Conservation (phyloP, 1,140 invertebrate species). For the Vanessa tameamea region DNA sequence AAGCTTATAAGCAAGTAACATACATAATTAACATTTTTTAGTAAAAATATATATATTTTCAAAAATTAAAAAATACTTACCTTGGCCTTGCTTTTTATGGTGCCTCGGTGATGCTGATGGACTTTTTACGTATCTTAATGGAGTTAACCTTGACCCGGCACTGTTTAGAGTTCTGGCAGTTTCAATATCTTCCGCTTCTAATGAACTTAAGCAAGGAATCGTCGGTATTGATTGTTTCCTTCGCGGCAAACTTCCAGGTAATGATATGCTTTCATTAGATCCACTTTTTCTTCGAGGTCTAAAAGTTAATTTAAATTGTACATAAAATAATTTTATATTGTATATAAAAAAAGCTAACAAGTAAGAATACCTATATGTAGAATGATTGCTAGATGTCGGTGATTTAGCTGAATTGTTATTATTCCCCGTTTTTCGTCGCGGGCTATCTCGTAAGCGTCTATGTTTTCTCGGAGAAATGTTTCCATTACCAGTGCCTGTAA, state of each 20-base stretch:
- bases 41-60: no score
- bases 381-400: conserved; percentile 68
- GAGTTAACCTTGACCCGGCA: conserved; percentile 68
- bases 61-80: conserved; percentile 36
- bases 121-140: conserved; percentile 68
- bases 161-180: conserved; percentile 60
- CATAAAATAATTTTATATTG: not conserved
- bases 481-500: conserved; percentile 66
- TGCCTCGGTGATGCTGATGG: conserved; percentile 65
- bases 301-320: conserved; percentile 28
- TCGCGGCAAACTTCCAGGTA: conserved; percentile 84
- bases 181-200: conserved; percentile 81
- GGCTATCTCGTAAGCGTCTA: conserved; percentile 84
- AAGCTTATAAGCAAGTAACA: no score
- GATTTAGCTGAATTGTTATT: conserved; percentile 72
- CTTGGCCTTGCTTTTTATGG: conserved; percentile 65
- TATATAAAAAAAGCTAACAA: not conserved
- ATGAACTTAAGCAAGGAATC: conserved; percentile 71
- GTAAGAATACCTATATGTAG: conserved; percentile 59
- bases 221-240: conserved; percentile 83
- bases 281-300: conserved; percentile 77
- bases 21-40: no score
- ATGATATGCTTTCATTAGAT: conserved; percentile 82
- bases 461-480: conserved; percentile 81
- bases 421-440: conserved; percentile 83